phyloP scores from a whole-genome alignment of 2,797 vertebrate species.

The Fistularia commersonii region DNA sequence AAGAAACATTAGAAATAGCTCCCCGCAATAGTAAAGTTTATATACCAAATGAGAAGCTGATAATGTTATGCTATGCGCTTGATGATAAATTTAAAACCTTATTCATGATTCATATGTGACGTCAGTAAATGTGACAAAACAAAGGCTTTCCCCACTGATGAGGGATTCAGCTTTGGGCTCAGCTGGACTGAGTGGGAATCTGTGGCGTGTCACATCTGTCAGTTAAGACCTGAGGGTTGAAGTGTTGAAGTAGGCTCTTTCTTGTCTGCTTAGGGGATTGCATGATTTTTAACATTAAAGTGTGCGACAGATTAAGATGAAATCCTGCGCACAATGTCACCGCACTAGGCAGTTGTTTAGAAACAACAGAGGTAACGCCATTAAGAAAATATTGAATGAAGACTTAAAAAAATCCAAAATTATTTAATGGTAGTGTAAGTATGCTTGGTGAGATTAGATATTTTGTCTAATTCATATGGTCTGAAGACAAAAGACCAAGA shows the following conservation, averaged over 20 bases:
- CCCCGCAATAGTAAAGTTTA: background rate
- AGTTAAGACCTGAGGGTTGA: conserved; percentile 39
- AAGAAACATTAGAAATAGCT: background rate
- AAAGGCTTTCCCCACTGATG: conserved; percentile 46
- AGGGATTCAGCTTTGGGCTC: conserved; percentile 30
- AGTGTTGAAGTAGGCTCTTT: conserved; percentile 44
- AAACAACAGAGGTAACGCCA: too few species aligned
- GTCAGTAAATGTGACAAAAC: conserved; percentile 40
- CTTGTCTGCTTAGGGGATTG: conserved; percentile 18
- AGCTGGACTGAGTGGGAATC: conserved; percentile 45
- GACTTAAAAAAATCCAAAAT: too few species aligned
- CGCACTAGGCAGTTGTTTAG: too few species aligned
- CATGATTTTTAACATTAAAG: conserved; percentile 5
- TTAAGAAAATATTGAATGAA: too few species aligned
- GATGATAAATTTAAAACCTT: conserved; percentile 43
- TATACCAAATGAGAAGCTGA: conserved; percentile 9
- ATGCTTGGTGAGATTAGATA: background rate
- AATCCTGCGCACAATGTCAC: background rate
- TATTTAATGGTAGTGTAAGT: too few species aligned
- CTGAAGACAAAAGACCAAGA: too few species aligned
- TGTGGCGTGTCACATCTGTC: conserved; percentile 48
- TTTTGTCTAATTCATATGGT: too few species aligned
- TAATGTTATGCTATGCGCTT: conserved; percentile 32
- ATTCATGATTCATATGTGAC: conserved; percentile 42
- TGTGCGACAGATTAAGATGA: conserved; percentile 8